Evolutionary conservation across 1,140 invertebrate genomes (phyloP), one percentile per base, ranked within the genome.

Genomic region (Drosophila ohnishii): DNA sequence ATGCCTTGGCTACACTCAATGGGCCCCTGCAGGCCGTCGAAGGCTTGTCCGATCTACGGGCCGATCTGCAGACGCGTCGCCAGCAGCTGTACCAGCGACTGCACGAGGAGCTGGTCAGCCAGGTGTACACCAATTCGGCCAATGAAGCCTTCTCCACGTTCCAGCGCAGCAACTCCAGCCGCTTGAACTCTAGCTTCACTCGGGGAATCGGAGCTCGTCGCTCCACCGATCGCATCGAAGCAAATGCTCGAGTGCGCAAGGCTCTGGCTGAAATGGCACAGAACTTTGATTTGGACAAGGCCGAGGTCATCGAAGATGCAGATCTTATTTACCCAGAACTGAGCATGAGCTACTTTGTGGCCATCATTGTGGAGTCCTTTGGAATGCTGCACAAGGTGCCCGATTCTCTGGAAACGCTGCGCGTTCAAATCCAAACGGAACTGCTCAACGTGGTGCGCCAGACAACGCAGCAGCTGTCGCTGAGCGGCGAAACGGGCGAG

Each of bases 361-460:
- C 95, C 77, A 95, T 97, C 78, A 93, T 97, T 32, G 94, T 98
- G 5, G 96, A 98, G 91, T 97, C 97, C 71, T 93, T 98, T 34
- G 96, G 95, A n/a, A 94, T 97, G 48, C 92, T 99, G 44, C 95
- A 96, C 58, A 97, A 96, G 91, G 92, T 98, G 71, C 95, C 96
- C 32, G 96, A 97, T 86, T 95, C 96, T 19, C 94, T 97, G 40
- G 96, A 97, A 95, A 94, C 94, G 84, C 94, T 98, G 58, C 96
- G 96, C 92, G 93, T 94, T 25, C 94, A 96, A 92, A 97, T 97
- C 92, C 95, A 97, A 91, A 94, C 94, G 30, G 96, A 97, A 87
- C 90, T 98, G 2, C 91, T 96, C 28, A 94, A 94, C 70, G 95
- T 97, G 22, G 95, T 97, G 47, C 94, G 95, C 16, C 92, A 94